Evolutionary conservation across 1,140 invertebrate genomes (phyloP), one percentile per base, ranked within the genome.

Genomic region (Melitaea cinxia): DNA sequence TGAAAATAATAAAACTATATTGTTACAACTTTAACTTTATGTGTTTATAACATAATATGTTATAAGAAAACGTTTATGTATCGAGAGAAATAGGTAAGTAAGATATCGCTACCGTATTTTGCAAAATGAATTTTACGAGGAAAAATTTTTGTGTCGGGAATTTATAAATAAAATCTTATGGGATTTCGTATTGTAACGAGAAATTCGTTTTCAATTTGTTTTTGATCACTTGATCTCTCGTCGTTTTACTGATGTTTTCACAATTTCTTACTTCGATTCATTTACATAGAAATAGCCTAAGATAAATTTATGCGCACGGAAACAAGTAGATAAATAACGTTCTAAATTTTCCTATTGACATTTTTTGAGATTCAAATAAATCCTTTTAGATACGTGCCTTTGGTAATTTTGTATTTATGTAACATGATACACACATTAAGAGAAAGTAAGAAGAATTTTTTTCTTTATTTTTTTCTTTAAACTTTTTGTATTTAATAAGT

Each of bases 61-160:
- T 58, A 39, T 30, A 21, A 58, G 24, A 24, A 47, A 58, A n/a
- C 42, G 56, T 2, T 47, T 59, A 15, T 19, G 10, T 42, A 42
- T 9, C 15, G 17, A 45, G 14, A 39, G 26, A 21, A 28, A n/a
- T 28, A 17, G 56, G 56, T 58, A 45, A 58, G 56, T 58, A 4
- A n/a, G 7, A 1, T 15, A 45, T 45, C 30, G 19, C 30, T 33
- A 47, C 4, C 7, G 42, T 39, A 14, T 14, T 39, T 39, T 39
- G n/a, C n/a, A n/a, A 7, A 53, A 30, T 23, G 14, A 19, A 5
- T 12, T 47, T 23, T 47, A 12, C 1, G 17, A 47, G 21, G 42
- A 15, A 39, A 39, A 39, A 17, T 23, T 4, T 23, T 12, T 14
- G 17, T 21, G 12, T 3, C 4, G 39, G 39, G 10, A 45, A 45